Percentiles rank a stretch among this genome's conserved stretches.
phyloP scores from a whole-genome alignment of 2,797 vertebrate species.

The Gouania willdenowi region DNA sequence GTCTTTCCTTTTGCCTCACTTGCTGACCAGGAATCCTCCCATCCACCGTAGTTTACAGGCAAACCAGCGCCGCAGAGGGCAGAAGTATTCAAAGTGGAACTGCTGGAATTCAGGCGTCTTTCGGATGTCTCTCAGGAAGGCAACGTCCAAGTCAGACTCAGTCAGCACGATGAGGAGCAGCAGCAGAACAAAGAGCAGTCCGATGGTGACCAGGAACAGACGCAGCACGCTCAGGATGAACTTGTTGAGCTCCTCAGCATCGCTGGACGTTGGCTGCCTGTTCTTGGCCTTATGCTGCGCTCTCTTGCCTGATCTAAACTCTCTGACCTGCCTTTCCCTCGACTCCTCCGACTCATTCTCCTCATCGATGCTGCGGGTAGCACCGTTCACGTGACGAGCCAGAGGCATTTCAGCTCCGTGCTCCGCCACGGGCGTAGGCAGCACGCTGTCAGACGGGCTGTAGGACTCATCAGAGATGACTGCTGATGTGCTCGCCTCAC shows the following conservation, averaged over 20 bases:
- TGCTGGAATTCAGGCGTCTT: slow-evolving; percentile 97
- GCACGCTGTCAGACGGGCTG: slow-evolving; percentile 89
- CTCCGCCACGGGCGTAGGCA: slow-evolving; percentile 88
- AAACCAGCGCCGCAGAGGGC: slow-evolving; percentile 95
- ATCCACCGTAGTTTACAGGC: slow-evolving; percentile 91
- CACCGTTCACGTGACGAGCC: slow-evolving; percentile 82
- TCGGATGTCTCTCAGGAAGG: slow-evolving; percentile 96
- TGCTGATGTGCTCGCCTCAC: slow-evolving; percentile 78
- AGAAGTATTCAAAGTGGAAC: slow-evolving; percentile 98
- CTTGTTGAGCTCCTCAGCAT: slow-evolving; percentile 89
- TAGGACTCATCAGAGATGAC: slow-evolving; percentile 87
- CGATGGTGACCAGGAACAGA: slow-evolving; percentile 91
- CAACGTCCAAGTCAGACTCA: slow-evolving; percentile 95
- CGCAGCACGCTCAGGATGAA: slow-evolving; percentile 91
- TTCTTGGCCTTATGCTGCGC: slow-evolving; percentile 77
- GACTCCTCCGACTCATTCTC: slow-evolving; percentile 75
- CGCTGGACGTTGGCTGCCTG: slow-evolving; percentile 79
- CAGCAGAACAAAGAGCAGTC: slow-evolving; percentile 91
- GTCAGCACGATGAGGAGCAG: slow-evolving; percentile 94
- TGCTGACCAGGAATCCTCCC: slow-evolving; percentile 85
- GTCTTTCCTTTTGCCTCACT: slow-evolving; percentile 36
- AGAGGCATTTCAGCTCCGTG: slow-evolving; percentile 82
- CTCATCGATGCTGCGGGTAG: slow-evolving; percentile 85
- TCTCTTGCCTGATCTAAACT: slow-evolving; percentile 68
- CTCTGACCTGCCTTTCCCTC: slow-evolving; percentile 36